Base-by-base conservation (phyloP, 2,888 invertebrate genomes). In the Microplitis manilae region DNA sequence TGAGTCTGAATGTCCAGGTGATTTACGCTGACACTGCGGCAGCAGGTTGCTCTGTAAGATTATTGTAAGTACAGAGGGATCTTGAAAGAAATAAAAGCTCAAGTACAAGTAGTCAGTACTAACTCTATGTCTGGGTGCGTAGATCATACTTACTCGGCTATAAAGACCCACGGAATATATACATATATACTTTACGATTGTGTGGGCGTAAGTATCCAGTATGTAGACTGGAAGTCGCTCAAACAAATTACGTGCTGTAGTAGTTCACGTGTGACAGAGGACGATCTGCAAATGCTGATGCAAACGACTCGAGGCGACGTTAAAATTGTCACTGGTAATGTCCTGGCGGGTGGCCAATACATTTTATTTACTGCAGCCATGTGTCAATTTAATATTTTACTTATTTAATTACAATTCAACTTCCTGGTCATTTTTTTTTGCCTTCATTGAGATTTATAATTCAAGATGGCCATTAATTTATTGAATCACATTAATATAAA, bases 71-170 rank as follows among this genome's bases (percentile, higher is more conserved):
- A 65, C 64, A 30, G 50, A 62, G 4, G 30, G 30, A 30, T 30
- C 30, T 30, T 68, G 9, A 2, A 68, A 50, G 50, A 50, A 13
- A 50, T 8, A 50, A 8, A 50, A 50, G 50, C 1, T 30, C 30
- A 30, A 13, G 50, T 50, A 50, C 50, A 50, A 30, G 30, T 30
- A 30, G 30, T 30, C 30, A 30, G 30, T 30, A 50, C 50, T 50
- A 50, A 2, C 9, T 50, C 50, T 50, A 13, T 8, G 50, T 50
- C 8, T 50, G 77, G 75, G 75, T 81, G 77, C 79, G 81, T 81
- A 81, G 79, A 81, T 81, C 80, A 81, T 81, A 81, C 80, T 81
- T 80, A 79, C 77, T 13, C 77, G 77, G 77, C 79, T 76, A 78
- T 78, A 79, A 81, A 80, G 77, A 80, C 77, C 77, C 76, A 76